Base-by-base conservation (phyloP, 2,113 vertebrate species). In the Myiopsitta monachus region DNA sequence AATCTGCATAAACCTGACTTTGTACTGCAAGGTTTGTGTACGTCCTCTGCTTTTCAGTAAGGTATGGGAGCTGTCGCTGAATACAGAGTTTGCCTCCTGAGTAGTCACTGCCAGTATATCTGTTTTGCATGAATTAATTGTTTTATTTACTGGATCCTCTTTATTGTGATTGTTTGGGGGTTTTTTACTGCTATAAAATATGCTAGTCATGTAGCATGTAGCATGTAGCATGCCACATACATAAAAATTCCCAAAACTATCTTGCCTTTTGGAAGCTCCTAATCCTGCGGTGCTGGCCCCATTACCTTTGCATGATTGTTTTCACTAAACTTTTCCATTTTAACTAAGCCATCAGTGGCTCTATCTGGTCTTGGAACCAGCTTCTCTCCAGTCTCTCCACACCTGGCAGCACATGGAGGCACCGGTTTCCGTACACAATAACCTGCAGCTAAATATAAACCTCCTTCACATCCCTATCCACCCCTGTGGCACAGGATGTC, bases 1-100 rank as follows among this genome's bases (percentile, higher is more conserved):
- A 94, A 85, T n/a, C 22, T 61, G 57, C 57, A 27, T 88, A 90
- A 80, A 88, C 90, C 67, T 83, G 43, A 77, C 38, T 72, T 39
- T 43, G n/a, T 46, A 18, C 63, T 77, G 23, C 72, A 78, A 91
- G 51, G n/a, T 39, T 80, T 76, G 51, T 52, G 57, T 52, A 52
- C 8, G 6, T 30, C 49, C 41, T 69, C 6, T 1, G 54, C 28
- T 83, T 93, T 64, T 83, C 83, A 63, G 76, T 49, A 67, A 78
- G 43, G 36, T 41, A 74, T 7, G 5, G 46, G 41, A 84, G 30
- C 64, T 92, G n/a, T 17, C 36, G 26, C 63, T 77, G 84, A 85
- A 91, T 84, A 67, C 24, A 49, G 47, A 88, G 74, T 30, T 59
- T 55, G 27, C 87, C 66, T 94, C 18, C 51, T 51, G 77, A 77